Evolutionary conservation across 2,797 vertebrate genomes (phyloP), one percentile per base, ranked within the genome.

Genomic region (Enteromius argenteus): DNA sequence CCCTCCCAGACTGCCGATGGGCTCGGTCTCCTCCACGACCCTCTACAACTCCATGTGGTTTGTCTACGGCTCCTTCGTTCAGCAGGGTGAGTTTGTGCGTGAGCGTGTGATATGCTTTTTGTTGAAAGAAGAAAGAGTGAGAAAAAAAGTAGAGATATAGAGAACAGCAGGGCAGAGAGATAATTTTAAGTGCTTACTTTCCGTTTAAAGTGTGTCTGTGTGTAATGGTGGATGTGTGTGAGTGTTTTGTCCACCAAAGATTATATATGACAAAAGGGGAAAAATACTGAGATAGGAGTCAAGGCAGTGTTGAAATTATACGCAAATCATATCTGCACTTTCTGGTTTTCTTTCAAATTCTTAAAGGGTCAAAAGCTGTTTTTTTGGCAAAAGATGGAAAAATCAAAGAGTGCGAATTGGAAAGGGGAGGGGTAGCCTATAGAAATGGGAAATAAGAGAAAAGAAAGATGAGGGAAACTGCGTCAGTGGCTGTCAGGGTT

Each of bases 21-120:
- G 97, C 87, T 97, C 97, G 0, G 96, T 99, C 93, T 98, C 98
- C 1, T 98, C 97, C 4, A 99, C 98, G 19, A 99, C 98, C 0
- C 97, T 99, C 81, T 99, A 99, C 92, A 99, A 99, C 90, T 99
- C 98, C 93, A 99, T 99, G 98, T 99, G 98, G 98, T 98, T 99
- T 77, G 98, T 99, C 83, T 99, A 99, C 0, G 98, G 98, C 89
- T 99, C 98, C 85, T 99, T 99, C 86, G 97, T 99, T 53, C 98
- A 99, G 37, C 98, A 99, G 97, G 98, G 98, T 99, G 95, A 96
- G 96, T 62, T 53, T 32, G 2, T 49, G 9, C 14, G 19, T 39
- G 39, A 79, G 42, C 27, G 19, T 23, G 11, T 46, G 77, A 51
- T 46, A 49, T 64, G 58, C 46, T 77, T 42, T 66, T 56, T 66